phyloP scores from a whole-genome alignment of 2,888 invertebrate species.

The Blera fallax region DNA sequence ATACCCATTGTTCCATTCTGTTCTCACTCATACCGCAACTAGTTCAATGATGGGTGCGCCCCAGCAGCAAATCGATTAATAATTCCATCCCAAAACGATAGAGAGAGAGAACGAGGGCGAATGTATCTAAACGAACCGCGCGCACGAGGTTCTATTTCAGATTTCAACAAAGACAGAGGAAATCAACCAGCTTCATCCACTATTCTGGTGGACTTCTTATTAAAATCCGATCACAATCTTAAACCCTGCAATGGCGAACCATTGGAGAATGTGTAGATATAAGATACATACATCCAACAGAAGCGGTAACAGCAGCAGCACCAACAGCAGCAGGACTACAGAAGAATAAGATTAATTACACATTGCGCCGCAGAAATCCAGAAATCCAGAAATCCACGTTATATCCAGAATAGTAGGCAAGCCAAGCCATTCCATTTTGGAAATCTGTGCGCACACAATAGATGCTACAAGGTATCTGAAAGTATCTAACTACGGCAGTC shows the following conservation, averaged over 20 bases:
- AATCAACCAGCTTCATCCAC: background rate
- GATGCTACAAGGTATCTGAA: constrained; percentile 38
- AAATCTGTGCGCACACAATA: constrained; percentile 54
- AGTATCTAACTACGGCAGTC: constrained; percentile 36
- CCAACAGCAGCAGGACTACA: background rate
- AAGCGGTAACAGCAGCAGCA: constrained; percentile 9
- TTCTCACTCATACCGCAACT: constrained; percentile 18
- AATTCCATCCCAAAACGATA: constrained; percentile 23
- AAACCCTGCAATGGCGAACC: constrained; percentile 9
- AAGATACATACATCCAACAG: constrained; percentile 32
- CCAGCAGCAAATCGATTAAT: constrained; percentile 59
- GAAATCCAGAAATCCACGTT: constrained; percentile 44
- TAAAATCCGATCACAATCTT: constrained; percentile 64
- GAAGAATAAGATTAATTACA: constrained; percentile 66
- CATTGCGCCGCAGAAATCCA: constrained; percentile 52
- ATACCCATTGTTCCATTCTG: constrained; percentile 51
- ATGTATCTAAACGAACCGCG: background rate
- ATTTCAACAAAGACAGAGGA: background rate
- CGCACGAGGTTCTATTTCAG: constrained; percentile 4
- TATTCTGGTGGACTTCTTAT: constrained; percentile 25
- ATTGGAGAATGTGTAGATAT: constrained; percentile 38
- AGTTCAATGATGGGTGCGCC: constrained; percentile 41
- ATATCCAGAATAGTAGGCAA: background rate
- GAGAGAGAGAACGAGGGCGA: background rate
- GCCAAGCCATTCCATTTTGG: constrained; percentile 20